Evolutionary conservation across 1,140 invertebrate genomes (phyloP), one percentile per base, ranked within the genome.

Genomic region (Brachionus sp.): DNA sequence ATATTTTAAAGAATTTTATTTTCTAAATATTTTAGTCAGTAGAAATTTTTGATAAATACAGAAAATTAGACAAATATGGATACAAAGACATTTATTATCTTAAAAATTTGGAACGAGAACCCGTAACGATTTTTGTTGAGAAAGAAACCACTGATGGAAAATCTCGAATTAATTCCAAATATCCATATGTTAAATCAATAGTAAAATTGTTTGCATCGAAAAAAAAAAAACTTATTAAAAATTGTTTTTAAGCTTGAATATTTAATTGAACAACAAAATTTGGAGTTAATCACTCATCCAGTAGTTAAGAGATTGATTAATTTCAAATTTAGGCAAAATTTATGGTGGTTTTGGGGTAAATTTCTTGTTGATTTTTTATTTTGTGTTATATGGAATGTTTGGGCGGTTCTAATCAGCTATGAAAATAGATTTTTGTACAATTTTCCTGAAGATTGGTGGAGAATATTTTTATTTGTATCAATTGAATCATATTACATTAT

Each of bases 381-480:
- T 42, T 53, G 73, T 53, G 16, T 77, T 44, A 42, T 77, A 33
- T 77, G 73, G 73, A 77, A 77, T 77, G 19, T 77, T n/a, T 42
- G 29, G 23, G 73, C 33, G 3, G 73, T 77, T 7, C 19, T 77
- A 23, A 77, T 77, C 13, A 12, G 23, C 5, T 77, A 46, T 53
- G 37, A 77, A 16, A 19, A 12, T n/a, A 77, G 46, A 42, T 42
- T n/a, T 77, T 3, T 44, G 3, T 77, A 77, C 37, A 53, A 35
- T 77, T 77, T 77, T 44, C 73, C 73, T 29, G n/a, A 44, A 44
- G 39, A 77, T 19, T 77, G 73, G 73, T 77, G 73, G 73, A 42
- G 73, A 19, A 1, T 77, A 53, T 77, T 77, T 53, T 46, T 77
- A 53, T 77, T 77, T 77, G 73, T 77, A 77, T 16, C 12, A 9